A percentile compares a stretch with the other conserved stretches of the same genome.
These are phyloP conservation scores for Tiaroga cobitis DNA, from an alignment of 2,797 vertebrate species.

Conservation along the genomic window DNA sequence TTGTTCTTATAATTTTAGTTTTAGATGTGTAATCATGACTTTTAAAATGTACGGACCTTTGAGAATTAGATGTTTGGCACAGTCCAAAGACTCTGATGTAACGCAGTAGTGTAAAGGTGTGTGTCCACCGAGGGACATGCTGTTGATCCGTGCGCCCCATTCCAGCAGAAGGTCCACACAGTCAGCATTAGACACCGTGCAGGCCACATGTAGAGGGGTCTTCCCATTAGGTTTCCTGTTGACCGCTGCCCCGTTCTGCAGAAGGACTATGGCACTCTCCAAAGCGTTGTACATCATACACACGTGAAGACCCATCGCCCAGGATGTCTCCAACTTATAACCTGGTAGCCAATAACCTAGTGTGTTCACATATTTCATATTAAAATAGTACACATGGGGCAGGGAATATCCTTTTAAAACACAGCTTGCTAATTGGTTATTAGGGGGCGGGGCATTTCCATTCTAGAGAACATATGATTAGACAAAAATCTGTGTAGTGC, in stretches of 20 bases:
- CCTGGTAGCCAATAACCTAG: slow-evolving; percentile 94
- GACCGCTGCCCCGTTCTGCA: slow-evolving; percentile 87
- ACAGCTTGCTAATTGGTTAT: background rate
- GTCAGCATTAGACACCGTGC: slow-evolving; percentile 82
- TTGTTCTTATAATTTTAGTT: background rate
- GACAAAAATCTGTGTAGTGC: background rate
- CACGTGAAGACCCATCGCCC: slow-evolving; percentile 92
- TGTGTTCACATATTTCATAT: slow-evolving; percentile 3
- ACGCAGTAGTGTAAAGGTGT: slow-evolving; percentile 89
- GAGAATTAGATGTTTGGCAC: slow-evolving; percentile 87
- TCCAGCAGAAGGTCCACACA: slow-evolving; percentile 85
- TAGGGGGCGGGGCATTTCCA: background rate
- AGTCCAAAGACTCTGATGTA: slow-evolving; percentile 81
- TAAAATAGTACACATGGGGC: background rate
- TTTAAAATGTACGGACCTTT: slow-evolving; percentile 77
- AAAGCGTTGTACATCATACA: slow-evolving; percentile 89
- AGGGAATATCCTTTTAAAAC: background rate
- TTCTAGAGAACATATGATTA: background rate
- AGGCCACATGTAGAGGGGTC: slow-evolving; percentile 92
- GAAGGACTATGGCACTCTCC: slow-evolving; percentile 84
- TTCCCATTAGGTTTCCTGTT: slow-evolving; percentile 94
- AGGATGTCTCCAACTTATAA: slow-evolving; percentile 92
- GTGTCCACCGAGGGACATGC: slow-evolving; percentile 89
- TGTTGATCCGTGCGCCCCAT: slow-evolving; percentile 85
- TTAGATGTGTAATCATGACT: background rate